Base-by-base conservation (phyloP, 2,113 vertebrate species). In the Hyla sarda region DNA sequence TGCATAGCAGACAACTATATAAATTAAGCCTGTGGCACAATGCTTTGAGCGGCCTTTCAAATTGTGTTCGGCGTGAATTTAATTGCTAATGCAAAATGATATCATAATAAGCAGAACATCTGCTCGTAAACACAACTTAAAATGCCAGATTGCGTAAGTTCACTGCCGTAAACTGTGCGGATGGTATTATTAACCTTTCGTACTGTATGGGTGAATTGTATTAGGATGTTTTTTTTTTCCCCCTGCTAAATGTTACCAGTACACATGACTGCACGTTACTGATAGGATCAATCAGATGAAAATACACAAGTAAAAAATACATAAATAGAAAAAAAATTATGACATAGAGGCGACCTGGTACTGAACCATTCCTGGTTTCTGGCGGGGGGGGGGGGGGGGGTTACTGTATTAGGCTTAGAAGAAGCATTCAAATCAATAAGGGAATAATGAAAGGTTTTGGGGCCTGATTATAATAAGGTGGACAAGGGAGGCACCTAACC, bases 101-200 rank as follows among this genome's bases (percentile, higher is more conserved):
- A 82, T 80, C 32, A 17, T 74, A 86, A 80, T 82, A 87, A 88
- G 16, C 1, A 30, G 82, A 88, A 87, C 74, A 84, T 12, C 14
- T 86, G 23, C 62, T 87, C 58, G 62, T 77, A 86, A 88, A 56
- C 60, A 60, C 32, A 48, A 88, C 69, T 82, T n/a, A 82, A 79
- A 86, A 82, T 11, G 0, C 48, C 21, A 72, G 58, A 82, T 16
- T 88, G 81, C 10, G 71, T 58, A 71, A 17, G 32, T 82, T 85
- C 69, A 86, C 47, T 60, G 21, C 76, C 32, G 54, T 60, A 54
- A 89, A 85, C 67, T 72, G 19, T 32, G 79, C 52, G 25, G 77
- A 32, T 41, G n/a, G 48, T 41, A 72, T 72, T 87, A 83, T 83
- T 84, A 87, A 58, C 54, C 32, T 86, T 89, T 83, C 50, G 67